Evolutionary conservation across 1,140 invertebrate species (phyloP).

Genomic region (Acromyrmex echinatior): DNA sequence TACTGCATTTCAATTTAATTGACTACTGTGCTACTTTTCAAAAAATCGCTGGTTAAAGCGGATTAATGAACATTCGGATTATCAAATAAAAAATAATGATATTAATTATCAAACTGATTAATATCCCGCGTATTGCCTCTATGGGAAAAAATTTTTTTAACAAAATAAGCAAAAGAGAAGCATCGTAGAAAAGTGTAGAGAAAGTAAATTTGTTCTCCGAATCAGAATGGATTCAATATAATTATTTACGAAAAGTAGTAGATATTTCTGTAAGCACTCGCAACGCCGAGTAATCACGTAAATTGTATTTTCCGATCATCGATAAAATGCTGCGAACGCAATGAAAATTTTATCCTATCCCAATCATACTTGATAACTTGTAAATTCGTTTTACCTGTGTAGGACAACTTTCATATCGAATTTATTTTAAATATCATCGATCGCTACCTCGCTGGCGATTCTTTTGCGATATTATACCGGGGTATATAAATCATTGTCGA

Average conservation of each 20-base stretch:
- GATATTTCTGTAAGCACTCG: constrained; percentile 20
- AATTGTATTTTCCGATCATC: constrained; percentile 30
- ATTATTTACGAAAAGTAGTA: constrained; percentile 11
- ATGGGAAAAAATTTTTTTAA: not conserved
- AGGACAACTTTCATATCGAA: constrained; percentile 13
- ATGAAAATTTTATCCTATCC: constrained; percentile 21
- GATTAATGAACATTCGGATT: not conserved
- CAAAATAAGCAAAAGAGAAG: not conserved
- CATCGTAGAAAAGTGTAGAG: not conserved
- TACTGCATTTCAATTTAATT: constrained; percentile 16
- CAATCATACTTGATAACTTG: constrained; percentile 5
- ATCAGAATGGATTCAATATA: not conserved
- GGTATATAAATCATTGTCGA: constrained; percentile 56
- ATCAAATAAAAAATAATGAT: not conserved
- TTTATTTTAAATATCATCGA: constrained; percentile 34
- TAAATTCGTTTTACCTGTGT: constrained; percentile 27
- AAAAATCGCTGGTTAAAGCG: not conserved
- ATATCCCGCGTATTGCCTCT: not conserved
- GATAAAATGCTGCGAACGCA: constrained; percentile 9
- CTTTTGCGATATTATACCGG: constrained; percentile 19
- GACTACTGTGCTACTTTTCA: too few species aligned
- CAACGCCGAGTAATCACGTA: constrained; percentile 27
- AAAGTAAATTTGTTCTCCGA: not conserved
- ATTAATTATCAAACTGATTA: not conserved
- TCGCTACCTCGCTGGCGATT: not conserved